Evolutionary conservation across 2,888 invertebrate species (phyloP), one percentile per base, ranked within the genome.

Genomic region (Chamaedrilus cognettii): DNA sequence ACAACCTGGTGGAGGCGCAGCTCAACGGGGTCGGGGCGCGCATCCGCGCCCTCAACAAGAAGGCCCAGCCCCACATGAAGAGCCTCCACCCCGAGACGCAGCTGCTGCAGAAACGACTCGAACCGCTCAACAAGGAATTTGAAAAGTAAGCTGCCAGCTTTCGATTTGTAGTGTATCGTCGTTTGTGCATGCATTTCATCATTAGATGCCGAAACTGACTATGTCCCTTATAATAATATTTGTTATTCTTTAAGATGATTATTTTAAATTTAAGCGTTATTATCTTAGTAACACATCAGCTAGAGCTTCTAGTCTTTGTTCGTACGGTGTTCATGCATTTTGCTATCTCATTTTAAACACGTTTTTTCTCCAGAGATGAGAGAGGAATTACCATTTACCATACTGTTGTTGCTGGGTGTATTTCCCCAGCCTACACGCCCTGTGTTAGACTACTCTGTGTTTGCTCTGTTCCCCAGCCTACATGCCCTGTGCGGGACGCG

Each of bases 21-120:
- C 97, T 99, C 82, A 96, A 96, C 81, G 96, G 99, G 42, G 88
- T 99, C 19, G 98, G 98, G 0, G 98, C 99, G 82, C 88, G 98
- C 31, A 98, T 99, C 60, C 96, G 96, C 86, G 92, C 92, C 62
- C 97, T 98, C 2, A 96, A 98, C 4, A 91, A 93, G 64, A 95
- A 96, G 81, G 96, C 96, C 0, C 94, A 96, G 82, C 96, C 89
- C 86, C 95, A 72, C 92, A 93, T 77, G 89, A 91, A 69, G 93
- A 82, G 61, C 66, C 74, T 65, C 59, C 78, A 75, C 73, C 77
- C 72, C 70, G 82, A 77, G 77, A 78, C 75, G 32, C 75, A 77
- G 33, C 77, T 90, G 11, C 85, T 93, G 51, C 88, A 90, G 76
- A 88, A 90, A 73, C 89, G 90, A 73, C 85, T 94, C 3, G 89